Evolutionary conservation across 2,888 invertebrate species (phyloP).

Genomic region (Smittia aterrima): DNA sequence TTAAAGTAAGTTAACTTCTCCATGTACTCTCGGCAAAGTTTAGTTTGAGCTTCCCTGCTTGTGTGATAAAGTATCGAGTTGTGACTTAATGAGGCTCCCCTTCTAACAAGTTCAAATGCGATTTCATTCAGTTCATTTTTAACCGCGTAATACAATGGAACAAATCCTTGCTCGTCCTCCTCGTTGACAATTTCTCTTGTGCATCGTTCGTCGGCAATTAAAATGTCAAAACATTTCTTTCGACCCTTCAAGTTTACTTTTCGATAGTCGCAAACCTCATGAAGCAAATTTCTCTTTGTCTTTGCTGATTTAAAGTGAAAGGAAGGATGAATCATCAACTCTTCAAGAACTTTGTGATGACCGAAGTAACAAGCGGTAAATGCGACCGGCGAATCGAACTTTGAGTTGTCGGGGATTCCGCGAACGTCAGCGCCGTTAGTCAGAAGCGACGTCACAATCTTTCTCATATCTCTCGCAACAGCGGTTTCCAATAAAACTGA

Average conservation of each 20-base stretch:
- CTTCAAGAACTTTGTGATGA: no score
- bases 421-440: background rate
- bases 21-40: no score
- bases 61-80: background rate
- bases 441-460: no score
- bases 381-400: no score
- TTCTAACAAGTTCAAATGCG: background rate
- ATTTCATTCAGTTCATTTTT: background rate
- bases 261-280: background rate
- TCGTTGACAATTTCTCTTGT: background rate
- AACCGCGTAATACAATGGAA: background rate
- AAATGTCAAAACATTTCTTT: background rate
- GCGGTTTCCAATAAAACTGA: background rate
- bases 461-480: background rate
- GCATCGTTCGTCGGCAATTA: background rate
- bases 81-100: constrained; percentile 2
- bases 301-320: background rate
- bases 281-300: background rate
- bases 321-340: no score
- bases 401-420: no score
- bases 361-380: no score
- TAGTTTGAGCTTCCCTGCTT: no score
- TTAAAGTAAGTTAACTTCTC: no score
- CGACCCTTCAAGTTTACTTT: background rate
- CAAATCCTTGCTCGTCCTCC: background rate